These are phyloP conservation scores for Corella eumyota DNA, from an alignment of 23 tunicate species.

Conservation along the genomic window DNA sequence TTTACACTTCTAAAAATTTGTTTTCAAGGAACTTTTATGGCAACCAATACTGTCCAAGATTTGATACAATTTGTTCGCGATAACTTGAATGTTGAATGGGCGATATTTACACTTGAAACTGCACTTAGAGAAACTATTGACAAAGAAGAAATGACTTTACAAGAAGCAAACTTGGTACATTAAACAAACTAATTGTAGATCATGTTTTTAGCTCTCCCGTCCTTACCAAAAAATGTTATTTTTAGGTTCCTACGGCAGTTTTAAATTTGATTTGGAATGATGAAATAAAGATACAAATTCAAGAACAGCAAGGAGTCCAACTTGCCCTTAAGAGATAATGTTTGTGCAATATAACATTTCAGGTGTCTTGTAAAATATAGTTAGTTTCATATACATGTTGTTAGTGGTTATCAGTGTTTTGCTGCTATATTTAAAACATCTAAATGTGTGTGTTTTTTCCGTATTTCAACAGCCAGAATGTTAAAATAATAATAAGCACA, in stretches of 20 bases:
- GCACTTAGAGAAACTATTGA: slow-evolving; percentile 19
- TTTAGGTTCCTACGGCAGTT: slow-evolving; percentile 56
- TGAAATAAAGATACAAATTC: slow-evolving; percentile 36
- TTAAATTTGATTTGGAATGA: slow-evolving; percentile 56
- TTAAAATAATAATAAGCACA: too few species aligned
- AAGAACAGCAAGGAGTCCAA: slow-evolving; percentile 40
- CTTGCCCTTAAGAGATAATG: slow-evolving; percentile 8
- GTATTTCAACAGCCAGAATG: too few species aligned
- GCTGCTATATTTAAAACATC: too few species aligned
- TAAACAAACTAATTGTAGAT: background rate
- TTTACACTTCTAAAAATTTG: background rate
- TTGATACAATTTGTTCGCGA: slow-evolving; percentile 50
- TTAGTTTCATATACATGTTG: too few species aligned
- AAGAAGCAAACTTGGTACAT: slow-evolving; percentile 14
- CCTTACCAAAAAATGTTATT: too few species aligned
- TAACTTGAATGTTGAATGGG: slow-evolving; percentile 47
- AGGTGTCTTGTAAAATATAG: too few species aligned
- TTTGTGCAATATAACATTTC: background rate
- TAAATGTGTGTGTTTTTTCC: too few species aligned
- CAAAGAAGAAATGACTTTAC: slow-evolving; percentile 33
- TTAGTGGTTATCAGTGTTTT: too few species aligned
- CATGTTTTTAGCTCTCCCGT: too few species aligned
- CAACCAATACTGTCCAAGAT: slow-evolving; percentile 32
- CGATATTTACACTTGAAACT: slow-evolving; percentile 35
- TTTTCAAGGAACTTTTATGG: slow-evolving; percentile 46